These are phyloP conservation scores for Salticus scenicus DNA, from an alignment of 2,888 invertebrate genomes.

Conservation along the genomic window DNA sequence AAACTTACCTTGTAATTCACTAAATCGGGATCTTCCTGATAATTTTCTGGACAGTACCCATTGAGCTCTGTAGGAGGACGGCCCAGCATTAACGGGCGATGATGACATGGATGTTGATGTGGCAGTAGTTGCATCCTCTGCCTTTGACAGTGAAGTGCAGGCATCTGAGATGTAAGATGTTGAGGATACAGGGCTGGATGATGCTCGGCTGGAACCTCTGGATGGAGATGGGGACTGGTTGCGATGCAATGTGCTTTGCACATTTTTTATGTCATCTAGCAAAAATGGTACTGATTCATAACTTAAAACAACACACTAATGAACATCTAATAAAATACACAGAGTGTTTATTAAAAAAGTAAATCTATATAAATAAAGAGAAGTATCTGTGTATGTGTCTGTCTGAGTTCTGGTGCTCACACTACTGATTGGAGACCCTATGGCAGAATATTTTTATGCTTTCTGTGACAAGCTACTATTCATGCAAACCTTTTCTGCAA, in stretches of 20 bases:
- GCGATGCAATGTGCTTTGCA: constrained; percentile 54
- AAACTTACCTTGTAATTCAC: constrained; percentile 51
- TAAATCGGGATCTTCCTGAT: constrained; percentile 65
- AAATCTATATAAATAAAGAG: too few species aligned
- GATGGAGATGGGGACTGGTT: constrained; percentile 69
- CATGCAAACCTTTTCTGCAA: too few species aligned
- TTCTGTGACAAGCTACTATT: too few species aligned
- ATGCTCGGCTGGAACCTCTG: constrained; percentile 67
- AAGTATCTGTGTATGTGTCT: too few species aligned
- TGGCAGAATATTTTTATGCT: too few species aligned
- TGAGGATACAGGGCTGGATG: constrained; percentile 67
- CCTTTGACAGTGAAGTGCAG: constrained; percentile 55
- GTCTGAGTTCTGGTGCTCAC: too few species aligned
- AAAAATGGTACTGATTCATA: background rate
- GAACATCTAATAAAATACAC: too few species aligned
- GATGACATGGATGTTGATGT: constrained; percentile 56
- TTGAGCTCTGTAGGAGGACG: constrained; percentile 61
- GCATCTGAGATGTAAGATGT: constrained; percentile 57
- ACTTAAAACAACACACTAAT: too few species aligned
- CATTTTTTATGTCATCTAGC: constrained; percentile 66
- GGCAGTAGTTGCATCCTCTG: constrained; percentile 54
- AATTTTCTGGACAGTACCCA: constrained; percentile 61
- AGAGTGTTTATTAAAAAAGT: too few species aligned
- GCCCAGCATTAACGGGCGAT: constrained; percentile 53
- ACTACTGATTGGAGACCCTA: too few species aligned